These are phyloP conservation scores for Melinaea menophilus DNA, from an alignment of 2,888 invertebrate genomes.

Conservation along the genomic window DNA sequence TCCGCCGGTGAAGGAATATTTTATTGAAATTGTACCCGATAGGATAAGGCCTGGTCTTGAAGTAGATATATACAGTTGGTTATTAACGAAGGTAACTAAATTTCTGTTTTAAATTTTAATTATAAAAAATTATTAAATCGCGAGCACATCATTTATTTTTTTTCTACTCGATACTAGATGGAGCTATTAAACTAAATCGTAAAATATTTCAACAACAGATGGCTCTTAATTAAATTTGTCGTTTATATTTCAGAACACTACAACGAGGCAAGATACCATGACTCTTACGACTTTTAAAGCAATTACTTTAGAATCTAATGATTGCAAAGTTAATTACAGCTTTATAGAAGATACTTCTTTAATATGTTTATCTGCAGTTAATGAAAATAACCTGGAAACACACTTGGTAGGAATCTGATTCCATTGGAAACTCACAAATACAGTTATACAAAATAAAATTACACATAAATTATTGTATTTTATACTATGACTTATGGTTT, in stretches of 20 bases:
- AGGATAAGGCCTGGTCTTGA: slow-evolving; percentile 15
- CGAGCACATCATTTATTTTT: neutral
- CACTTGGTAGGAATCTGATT: neutral
- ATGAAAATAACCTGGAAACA: slow-evolving; percentile 10
- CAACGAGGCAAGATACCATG: slow-evolving; percentile 27
- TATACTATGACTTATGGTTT: too few relatives aligned
- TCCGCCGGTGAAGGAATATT: slow-evolving; percentile 27
- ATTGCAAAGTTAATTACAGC: slow-evolving; percentile 24
- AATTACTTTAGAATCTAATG: slow-evolving; percentile 16
- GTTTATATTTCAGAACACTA: slow-evolving; percentile 21
- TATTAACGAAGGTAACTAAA: slow-evolving; percentile 37
- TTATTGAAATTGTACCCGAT: slow-evolving; percentile 20
- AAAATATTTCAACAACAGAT: slow-evolving; percentile 9
- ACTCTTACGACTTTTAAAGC: slow-evolving; percentile 27
- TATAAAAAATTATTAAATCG: neutral
- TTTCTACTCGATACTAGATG: slow-evolving; percentile 12
- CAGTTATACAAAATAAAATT: neutral
- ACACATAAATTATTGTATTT: too few relatives aligned
- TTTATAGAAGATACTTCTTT: slow-evolving; percentile 11
- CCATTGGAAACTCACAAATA: too few relatives aligned
- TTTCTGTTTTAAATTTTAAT: neutral
- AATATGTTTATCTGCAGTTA: slow-evolving; percentile 10
- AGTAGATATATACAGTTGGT: slow-evolving; percentile 45
- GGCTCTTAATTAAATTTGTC: slow-evolving; percentile 1
- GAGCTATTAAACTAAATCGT: neutral